Base-by-base conservation (phyloP, 2,797 vertebrate species). In the Sternotherus odoratus region DNA sequence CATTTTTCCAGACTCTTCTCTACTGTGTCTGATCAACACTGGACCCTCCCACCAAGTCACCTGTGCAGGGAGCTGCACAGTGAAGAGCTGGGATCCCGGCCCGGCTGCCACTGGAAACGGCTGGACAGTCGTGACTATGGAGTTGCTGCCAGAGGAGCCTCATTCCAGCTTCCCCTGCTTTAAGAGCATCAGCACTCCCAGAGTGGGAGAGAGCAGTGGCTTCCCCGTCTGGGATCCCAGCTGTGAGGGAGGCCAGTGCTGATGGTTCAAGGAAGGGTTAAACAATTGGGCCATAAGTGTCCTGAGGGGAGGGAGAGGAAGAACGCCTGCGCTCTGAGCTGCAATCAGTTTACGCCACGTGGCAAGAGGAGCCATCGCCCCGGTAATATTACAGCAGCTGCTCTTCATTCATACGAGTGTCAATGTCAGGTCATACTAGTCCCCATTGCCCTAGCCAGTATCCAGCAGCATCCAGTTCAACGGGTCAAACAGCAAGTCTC, bases 261-360 rank as follows among this genome's bases (percentile, higher is more conserved):
- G 46, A 51, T 60, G 36, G 86, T 56, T 86, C 74, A 60, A 89
- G 24, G 39, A 89, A 43, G 75, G 39, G 77, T 0, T 10, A 83
- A 80, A 7, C 3, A 33, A 87, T 56, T 92, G 84, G 78, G 86
- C 86, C 91, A 88, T 49, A 83, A 78, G 50, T 5, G 66, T 49
- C 91, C 83, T 51, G 85, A 82, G 5, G 21, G 16, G 56, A 89
- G 85, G 46, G 91, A 89, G 90, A 92, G 81, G 50, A 93, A 75
- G 36, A 89, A n/a, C 24, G 56, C 30, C 66, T 89, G 36, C 19
- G 36, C 33, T 69, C 33, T 30, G n/a, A 82, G 49, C 60, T 91
- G 51, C 50, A 69, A 95, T 80, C 53, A n/a, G 26, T 46, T 95
- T 92, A 92, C 91, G 74, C 36, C 54, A 83, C 54, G 17, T 11